Evolutionary conservation across 1,140 invertebrate genomes (phyloP).

Genomic region (Aphaenogaster floridana): DNA sequence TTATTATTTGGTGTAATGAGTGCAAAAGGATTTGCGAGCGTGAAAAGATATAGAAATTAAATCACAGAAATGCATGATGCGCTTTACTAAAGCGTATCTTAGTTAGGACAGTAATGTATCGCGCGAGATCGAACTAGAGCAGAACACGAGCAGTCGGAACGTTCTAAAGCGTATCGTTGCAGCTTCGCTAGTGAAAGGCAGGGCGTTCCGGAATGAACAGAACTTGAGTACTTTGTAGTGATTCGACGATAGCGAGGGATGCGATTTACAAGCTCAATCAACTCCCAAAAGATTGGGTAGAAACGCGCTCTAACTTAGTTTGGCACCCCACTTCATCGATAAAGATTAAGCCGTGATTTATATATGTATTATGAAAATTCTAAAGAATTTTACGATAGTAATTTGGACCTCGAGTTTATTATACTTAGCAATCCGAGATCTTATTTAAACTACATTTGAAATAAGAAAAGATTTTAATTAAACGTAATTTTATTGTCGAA

Average conservation of each 20-base stretch:
- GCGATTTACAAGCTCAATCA: conserved; percentile 59
- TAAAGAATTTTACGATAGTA: background rate
- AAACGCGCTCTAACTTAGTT: background rate
- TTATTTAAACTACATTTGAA: background rate
- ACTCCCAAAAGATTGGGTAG: conserved; percentile 29
- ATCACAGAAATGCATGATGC: background rate
- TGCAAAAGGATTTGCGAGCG: background rate
- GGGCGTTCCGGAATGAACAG: conserved; percentile 53
- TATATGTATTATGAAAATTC: background rate
- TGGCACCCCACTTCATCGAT: background rate
- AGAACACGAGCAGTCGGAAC: conserved; percentile 50
- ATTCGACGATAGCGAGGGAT: conserved; percentile 33
- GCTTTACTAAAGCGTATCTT: conserved; percentile 47
- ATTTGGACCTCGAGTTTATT: background rate
- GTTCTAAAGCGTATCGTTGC: conserved; percentile 43
- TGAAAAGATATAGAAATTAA: conserved; percentile 29
- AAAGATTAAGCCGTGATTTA: background rate
- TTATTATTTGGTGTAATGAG: background rate
- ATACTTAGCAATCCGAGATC: background rate
- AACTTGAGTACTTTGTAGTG: conserved; percentile 39
- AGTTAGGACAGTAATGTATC: conserved; percentile 49
- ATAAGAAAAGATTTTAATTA: background rate
- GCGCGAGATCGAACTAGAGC: conserved; percentile 51
- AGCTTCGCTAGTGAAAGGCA: conserved; percentile 53
- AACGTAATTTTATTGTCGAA: conserved; percentile 1